Conservation (phyloP, 2,888 invertebrate species). For the Cyaniris semiargus region DNA sequence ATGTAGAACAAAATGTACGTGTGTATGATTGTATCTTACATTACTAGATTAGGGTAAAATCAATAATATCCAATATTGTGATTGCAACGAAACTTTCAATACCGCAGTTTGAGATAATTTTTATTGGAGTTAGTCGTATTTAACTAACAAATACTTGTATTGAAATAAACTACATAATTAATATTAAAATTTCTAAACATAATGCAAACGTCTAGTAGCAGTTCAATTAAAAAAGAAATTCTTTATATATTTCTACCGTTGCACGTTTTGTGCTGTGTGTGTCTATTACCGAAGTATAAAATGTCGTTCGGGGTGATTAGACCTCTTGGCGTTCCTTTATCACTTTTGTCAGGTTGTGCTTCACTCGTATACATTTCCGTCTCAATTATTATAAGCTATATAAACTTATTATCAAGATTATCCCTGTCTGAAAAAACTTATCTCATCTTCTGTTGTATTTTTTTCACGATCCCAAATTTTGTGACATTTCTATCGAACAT, state of each 20-base stretch:
- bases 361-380: not conserved
- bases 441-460: not conserved
- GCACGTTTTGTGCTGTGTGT: not conserved
- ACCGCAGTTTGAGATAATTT: too few relatives aligned
- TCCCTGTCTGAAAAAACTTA: not conserved
- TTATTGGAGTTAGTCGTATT: too few relatives aligned
- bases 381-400: not conserved
- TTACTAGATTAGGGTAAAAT: too few relatives aligned
- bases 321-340: not conserved
- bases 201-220: not conserved
- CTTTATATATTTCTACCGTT: not conserved
- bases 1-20: too few relatives aligned
- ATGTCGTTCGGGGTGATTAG: not conserved
- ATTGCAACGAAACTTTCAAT: too few relatives aligned
- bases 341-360: not conserved
- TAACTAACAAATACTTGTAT: too few relatives aligned
- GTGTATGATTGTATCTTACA: too few relatives aligned
- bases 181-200: not conserved
- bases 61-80: too few relatives aligned
- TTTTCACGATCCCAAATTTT: not conserved
- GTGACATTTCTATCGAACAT: not conserved
- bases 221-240: not conserved
- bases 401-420: not conserved
- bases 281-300: not conserved
- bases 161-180: too few relatives aligned